Conservation (phyloP, 2,888 invertebrate species). For the Crepidodera aurea region DNA sequence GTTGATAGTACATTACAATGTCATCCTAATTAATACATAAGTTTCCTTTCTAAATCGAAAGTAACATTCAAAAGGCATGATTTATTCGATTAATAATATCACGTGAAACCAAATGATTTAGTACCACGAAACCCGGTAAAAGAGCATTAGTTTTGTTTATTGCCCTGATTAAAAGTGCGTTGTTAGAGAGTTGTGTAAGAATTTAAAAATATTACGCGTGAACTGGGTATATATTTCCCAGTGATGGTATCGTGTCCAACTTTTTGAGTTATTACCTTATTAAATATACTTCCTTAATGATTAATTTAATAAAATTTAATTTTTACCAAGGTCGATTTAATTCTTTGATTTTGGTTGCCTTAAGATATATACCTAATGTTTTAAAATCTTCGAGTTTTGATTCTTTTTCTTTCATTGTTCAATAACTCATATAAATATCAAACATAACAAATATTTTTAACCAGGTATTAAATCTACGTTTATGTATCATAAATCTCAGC, state of each 20-base stretch:
- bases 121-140: constrained; percentile 12
- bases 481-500: no score
- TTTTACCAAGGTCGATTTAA: no score
- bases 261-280: constrained; percentile 17
- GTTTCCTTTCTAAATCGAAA: constrained; percentile 2
- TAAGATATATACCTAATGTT: no score
- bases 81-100: constrained; percentile 23
- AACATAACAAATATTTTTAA: no score
- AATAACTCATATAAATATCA: no score
- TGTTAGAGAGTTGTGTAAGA: constrained; percentile 17
- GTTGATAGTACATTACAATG: no score
- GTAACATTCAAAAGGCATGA: constrained; percentile 2
- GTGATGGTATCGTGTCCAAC: constrained; percentile 14
- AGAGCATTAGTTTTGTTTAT: constrained; percentile 25
- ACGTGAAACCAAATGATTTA: constrained; percentile 17
- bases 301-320: constrained; percentile 13
- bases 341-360: no score
- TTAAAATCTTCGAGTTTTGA: no score
- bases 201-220: constrained; percentile 16
- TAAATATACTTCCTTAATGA: constrained; percentile 9
- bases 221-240: constrained; percentile 3
- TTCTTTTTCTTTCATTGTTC: no score
- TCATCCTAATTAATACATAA: constrained; percentile 4
- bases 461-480: no score
- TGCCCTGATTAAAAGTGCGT: constrained; percentile 21